Evolutionary conservation across 2,113 vertebrate species (phyloP).

Genomic region (Cichladusa arquata): DNA sequence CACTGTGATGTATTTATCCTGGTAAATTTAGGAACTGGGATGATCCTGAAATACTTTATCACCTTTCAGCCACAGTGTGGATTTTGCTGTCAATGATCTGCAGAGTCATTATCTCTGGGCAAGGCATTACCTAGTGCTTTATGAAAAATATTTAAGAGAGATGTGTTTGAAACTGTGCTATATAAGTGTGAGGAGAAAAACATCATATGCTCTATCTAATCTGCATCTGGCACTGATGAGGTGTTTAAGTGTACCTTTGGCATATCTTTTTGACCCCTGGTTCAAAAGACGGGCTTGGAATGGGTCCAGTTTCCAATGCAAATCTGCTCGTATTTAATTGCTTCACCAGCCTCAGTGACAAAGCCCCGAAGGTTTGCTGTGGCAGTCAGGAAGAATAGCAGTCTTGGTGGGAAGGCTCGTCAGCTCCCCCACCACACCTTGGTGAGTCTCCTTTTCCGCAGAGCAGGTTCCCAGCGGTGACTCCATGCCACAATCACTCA

Average conservation of each 20-base stretch:
- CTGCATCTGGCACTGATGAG: background rate
- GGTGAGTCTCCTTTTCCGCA: background rate
- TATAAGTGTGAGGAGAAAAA: background rate
- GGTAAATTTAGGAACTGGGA: background rate
- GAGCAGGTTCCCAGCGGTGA: accelerated
- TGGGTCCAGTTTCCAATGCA: background rate
- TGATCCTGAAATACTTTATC: background rate
- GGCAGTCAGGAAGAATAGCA: background rate
- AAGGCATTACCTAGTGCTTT: background rate
- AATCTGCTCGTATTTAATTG: accelerated
- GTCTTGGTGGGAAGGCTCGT: background rate
- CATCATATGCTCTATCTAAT: background rate
- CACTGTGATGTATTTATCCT: background rate
- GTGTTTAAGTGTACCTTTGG: background rate
- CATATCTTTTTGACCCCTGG: background rate
- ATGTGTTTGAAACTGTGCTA: background rate
- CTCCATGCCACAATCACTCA: background rate
- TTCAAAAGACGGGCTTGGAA: background rate
- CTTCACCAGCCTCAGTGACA: background rate
- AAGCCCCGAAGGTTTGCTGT: background rate
- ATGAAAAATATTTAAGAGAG: background rate
- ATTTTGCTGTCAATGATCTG: background rate
- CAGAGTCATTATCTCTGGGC: background rate
- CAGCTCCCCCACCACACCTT: accelerated
- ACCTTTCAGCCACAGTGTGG: background rate